Evolutionary conservation across 2,113 vertebrate species (phyloP).

Genomic region (Leiothrix lutea): DNA sequence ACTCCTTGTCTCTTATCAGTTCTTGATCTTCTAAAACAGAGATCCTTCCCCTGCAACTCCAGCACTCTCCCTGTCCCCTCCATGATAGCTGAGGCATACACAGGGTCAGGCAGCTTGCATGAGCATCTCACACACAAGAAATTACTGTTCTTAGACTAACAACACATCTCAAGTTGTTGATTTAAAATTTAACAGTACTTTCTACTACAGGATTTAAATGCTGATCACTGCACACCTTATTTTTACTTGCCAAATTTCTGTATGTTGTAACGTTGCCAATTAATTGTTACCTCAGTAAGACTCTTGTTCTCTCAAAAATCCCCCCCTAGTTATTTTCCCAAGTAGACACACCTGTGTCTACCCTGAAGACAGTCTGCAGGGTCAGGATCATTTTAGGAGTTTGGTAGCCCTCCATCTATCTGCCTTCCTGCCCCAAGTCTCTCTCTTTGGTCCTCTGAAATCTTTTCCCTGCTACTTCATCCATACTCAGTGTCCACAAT

Average conservation of each 20-base stretch:
- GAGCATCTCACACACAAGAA: neutral
- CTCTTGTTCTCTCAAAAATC: neutral
- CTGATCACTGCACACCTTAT: neutral
- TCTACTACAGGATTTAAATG: neutral
- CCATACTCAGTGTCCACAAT: neutral
- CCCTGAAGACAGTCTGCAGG: neutral
- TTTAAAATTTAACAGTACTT: neutral
- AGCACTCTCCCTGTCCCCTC: neutral
- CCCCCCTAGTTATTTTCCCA: neutral
- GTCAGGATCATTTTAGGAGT: neutral
- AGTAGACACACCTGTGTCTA: neutral
- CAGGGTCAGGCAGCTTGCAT: neutral
- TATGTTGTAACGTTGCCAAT: neutral
- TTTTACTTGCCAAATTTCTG: neutral
- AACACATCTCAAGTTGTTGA: neutral
- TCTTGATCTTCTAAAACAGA: neutral
- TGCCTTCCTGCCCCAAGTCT: neutral
- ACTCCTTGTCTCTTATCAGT: neutral
- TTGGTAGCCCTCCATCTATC: neutral
- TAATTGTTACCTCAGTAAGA: neutral
- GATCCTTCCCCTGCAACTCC: neutral
- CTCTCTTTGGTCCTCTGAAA: neutral
- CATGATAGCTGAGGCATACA: accelerated
- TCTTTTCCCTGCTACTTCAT: neutral
- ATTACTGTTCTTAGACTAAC: neutral